Evolutionary conservation across 2,888 invertebrate genomes (phyloP).

Genomic region (Cataglyphis albicans): DNA sequence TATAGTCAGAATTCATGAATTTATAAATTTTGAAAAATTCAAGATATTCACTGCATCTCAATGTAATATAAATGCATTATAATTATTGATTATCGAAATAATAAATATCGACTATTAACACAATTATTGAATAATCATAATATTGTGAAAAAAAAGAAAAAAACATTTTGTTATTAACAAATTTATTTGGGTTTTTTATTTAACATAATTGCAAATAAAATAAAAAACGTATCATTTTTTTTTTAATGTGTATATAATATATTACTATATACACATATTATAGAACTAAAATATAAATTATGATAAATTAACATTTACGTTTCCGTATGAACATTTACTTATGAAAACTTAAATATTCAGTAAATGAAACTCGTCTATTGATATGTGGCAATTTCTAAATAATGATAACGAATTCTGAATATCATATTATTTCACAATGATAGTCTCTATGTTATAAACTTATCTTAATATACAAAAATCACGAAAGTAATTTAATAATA

Average conservation of each 20-base stretch:
- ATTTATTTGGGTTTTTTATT: neutral
- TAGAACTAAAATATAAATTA: neutral
- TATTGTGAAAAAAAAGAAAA: neutral
- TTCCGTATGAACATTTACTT: neutral
- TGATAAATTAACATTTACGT: neutral
- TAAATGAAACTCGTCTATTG: neutral
- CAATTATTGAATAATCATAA: neutral
- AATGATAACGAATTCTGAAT: neutral
- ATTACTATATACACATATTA: neutral
- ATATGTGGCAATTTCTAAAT: neutral
- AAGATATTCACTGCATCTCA: neutral
- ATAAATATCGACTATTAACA: neutral
- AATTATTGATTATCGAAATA: neutral
- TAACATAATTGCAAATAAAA: neutral
- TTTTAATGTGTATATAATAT: neutral
- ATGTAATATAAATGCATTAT: neutral
- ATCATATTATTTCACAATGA: neutral
- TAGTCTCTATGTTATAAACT: neutral
- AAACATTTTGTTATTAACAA: slow-evolving; percentile 19
- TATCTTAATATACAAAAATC: slow-evolving; percentile 9
- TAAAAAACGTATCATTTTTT: neutral
- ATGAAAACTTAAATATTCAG: neutral
- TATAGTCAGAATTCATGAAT: neutral
- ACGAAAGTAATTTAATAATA: neutral
- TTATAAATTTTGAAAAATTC: neutral